Percentiles rank a stretch among this genome's conserved stretches.
These are phyloP conservation scores for Enteromius paludinosus DNA, from an alignment of 2,797 vertebrate species.

Conservation along the genomic window DNA sequence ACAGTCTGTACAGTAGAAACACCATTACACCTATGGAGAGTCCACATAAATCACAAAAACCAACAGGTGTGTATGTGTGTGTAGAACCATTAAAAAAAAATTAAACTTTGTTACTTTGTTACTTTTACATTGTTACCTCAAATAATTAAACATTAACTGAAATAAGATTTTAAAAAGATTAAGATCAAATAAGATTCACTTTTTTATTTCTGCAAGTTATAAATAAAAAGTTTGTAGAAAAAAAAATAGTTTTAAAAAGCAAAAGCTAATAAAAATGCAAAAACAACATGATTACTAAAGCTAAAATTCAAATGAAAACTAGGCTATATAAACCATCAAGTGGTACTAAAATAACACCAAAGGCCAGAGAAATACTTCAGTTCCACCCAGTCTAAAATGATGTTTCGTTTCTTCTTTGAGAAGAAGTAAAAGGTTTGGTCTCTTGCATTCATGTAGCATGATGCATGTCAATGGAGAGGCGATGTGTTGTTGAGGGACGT, in stretches of 20 bases:
- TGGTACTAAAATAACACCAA: not conserved
- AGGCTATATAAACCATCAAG: not conserved
- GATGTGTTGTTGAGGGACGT: constrained; percentile 14
- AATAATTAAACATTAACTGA: not conserved
- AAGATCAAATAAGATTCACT: too few species aligned
- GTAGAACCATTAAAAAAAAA: not conserved
- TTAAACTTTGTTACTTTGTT: not conserved
- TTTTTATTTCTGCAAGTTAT: too few species aligned
- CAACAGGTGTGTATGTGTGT: too few species aligned
- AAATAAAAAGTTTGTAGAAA: too few species aligned
- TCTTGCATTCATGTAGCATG: not conserved
- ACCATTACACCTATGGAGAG: too few species aligned
- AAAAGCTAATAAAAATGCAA: not conserved
- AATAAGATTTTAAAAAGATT: not conserved
- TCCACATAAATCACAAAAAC: too few species aligned
- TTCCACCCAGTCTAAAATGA: not conserved
- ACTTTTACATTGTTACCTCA: not conserved
- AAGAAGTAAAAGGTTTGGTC: not conserved
- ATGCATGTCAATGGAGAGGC: not conserved
- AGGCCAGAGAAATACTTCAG: not conserved
- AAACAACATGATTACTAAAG: not conserved
- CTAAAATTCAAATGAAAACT: not conserved
- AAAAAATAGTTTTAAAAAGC: not conserved
- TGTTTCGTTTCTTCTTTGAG: not conserved
- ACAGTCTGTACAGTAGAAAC: too few species aligned